Evolutionary conservation across 2,888 invertebrate species (phyloP), one percentile per base, ranked within the genome.

Genomic region (Imbricaverruca yamaguchii): DNA sequence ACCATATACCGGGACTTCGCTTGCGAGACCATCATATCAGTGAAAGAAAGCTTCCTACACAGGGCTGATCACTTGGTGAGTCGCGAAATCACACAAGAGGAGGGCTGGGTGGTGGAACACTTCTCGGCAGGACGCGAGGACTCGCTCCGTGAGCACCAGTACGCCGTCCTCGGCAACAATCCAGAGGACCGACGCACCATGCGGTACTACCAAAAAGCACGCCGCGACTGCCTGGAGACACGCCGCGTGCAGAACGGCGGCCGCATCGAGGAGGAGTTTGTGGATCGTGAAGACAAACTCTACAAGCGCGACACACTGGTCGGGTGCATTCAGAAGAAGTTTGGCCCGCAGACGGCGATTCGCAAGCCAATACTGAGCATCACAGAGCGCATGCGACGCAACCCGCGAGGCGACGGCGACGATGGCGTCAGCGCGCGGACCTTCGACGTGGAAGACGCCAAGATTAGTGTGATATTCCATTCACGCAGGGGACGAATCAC

Each of bases 161-260:
- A 57, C 57, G 23, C n/a, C 12, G 23, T 78, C 8, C 56, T 57
- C 13, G 57, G 57, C 23, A n/a, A 78, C 57, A 56, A 57, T 15
- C 56, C 78, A 0, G 57, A 57, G n/a, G 78, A 56, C n/a, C 23
- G n/a, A 4, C 56, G 78, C 18, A 15, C 23, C 11, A 57, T 78
- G 57, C 57, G n/a, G 82, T 91, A 90, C 86, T 91, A 90, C 85
- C 84, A 88, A 85, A 85, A 87, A 83, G 91, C 92, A 0, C 89
- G 95, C 6, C 86, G 92, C 11, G 95, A 96, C 86, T 92, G 93
- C 8, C 88, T 95, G 65, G 87, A 88, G 0, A 89, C 88, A 83
- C 56, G 78, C 23, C 56, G 53, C n/a, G 78, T 78, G 0, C 7
- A 18, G 0, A 57, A 23, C 13, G 78, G 56, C 3, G 78, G 78